Conservation (phyloP, 92 coral and sea anemone species). For the Epizoanthus ramosus region DNA sequence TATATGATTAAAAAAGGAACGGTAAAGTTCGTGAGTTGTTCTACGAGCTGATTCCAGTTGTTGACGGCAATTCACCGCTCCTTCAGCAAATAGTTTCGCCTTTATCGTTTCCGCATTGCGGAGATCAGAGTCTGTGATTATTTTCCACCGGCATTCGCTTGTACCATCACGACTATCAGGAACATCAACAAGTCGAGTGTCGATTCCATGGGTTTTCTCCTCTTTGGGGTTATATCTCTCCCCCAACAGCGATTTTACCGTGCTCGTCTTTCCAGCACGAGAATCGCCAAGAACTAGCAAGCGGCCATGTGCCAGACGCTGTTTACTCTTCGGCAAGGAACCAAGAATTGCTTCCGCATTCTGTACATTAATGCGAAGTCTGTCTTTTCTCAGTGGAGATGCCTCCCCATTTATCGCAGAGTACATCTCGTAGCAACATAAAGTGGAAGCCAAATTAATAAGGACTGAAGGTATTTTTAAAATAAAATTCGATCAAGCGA, state of each 20-base stretch:
- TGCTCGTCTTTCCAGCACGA: constrained; percentile 2
- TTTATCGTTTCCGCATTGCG: background rate
- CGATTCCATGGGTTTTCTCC: background rate
- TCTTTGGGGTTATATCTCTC: background rate
- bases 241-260: background rate
- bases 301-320: background rate
- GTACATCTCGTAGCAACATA: too few species aligned
- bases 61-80: background rate
- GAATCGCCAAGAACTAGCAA: background rate
- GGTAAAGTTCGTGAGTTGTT: background rate
- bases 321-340: too few species aligned
- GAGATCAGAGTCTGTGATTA: background rate
- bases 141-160: background rate
- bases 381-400: too few species aligned
- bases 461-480: too few species aligned
- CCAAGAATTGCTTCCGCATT: too few species aligned
- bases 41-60: background rate
- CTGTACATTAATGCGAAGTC: too few species aligned
- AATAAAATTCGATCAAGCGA: too few species aligned
- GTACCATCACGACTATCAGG: too few species aligned
- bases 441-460: too few species aligned
- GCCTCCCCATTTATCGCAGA: too few species aligned
- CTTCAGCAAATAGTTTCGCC: background rate
- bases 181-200: background rate
- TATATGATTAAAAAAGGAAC: background rate